Conservation (phyloP, 2,888 invertebrate species). For the Atethmia centrago region DNA sequence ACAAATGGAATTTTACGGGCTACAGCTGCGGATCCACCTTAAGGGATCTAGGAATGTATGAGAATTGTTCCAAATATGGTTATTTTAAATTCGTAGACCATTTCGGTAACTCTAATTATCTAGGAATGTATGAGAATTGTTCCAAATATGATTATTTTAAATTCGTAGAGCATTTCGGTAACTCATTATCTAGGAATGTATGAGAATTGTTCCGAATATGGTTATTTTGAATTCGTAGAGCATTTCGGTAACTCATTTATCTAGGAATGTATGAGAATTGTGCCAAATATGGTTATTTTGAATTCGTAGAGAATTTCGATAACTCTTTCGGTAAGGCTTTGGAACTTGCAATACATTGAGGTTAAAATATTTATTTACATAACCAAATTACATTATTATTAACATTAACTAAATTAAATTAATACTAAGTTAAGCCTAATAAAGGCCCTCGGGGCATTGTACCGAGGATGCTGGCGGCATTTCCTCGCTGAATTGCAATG, state of each 20-base stretch:
- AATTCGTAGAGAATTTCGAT: background rate
- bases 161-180: background rate
- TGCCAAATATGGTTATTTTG: background rate
- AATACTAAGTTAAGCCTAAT: no score
- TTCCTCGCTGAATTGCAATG: no score
- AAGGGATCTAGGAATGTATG: conserved; percentile 10
- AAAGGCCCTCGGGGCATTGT: no score
- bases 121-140: conserved; percentile 5
- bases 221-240: background rate
- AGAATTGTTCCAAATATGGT: background rate
- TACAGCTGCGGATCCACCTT: no score
- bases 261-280: background rate
- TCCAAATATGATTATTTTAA: background rate
- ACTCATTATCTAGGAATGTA: conserved; percentile 2
- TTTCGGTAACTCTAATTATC: conserved; percentile 9
- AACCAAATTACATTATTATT: no score
- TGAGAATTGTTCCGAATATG: background rate
- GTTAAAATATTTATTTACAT: no score
- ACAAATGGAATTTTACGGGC: no score
- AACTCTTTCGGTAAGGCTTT: no score
- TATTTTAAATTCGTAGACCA: background rate
- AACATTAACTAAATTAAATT: no score
- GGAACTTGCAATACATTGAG: no score
- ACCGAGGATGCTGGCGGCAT: no score
- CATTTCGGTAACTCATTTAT: background rate